Evolutionary conservation across 2,797 vertebrate genomes (phyloP), one percentile per base, ranked within the genome.

Genomic region (Margarornis squamiger): DNA sequence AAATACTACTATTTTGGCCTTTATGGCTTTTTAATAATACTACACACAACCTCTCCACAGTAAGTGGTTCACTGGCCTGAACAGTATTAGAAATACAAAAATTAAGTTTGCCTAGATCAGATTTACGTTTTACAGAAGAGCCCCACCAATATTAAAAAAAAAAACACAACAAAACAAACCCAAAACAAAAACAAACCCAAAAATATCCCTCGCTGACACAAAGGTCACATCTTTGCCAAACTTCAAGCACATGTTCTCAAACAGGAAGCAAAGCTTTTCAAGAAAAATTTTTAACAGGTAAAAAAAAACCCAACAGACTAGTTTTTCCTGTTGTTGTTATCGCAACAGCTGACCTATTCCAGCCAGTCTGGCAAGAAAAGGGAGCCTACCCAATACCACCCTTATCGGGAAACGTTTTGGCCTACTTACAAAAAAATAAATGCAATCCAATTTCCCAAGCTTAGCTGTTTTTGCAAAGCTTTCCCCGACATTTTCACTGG

Each of bases 231-330:
- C 48, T 91, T 48, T 82, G 55, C 51, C 94, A 95, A 94, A 58
- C 32, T 79, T 79, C 34, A 86, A 74, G 76, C 70, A 74, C 41
- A 20, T 29, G 29, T 51, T 78, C 86, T 91, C 63, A 72, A 86
- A 75, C 74, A 91, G 81, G 83, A 96, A 93, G 73, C 26, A 55
- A 81, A 85, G 74, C 77, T 95, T 94, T 96, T 91, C 74, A 90
- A 92, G 82, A 95, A 94, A 79, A 82, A 32, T 0, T 78, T 52
- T 84, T 45, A 88, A 58, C 18, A 88, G 61, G 65, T 55, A 9
- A 74, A 87, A 84, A 55, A 62, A 84, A 52, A 58, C 49, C 7
- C 21, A 52, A 52, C 30, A 52, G 59, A 38, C 20, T 61, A 21
- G 3, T 80, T 92, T 90, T 70, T 46, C 45, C 55, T 55, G 12